phyloP scores from a whole-genome alignment of 2,113 vertebrate species.

The Cyphomyrus plagiostoma region DNA sequence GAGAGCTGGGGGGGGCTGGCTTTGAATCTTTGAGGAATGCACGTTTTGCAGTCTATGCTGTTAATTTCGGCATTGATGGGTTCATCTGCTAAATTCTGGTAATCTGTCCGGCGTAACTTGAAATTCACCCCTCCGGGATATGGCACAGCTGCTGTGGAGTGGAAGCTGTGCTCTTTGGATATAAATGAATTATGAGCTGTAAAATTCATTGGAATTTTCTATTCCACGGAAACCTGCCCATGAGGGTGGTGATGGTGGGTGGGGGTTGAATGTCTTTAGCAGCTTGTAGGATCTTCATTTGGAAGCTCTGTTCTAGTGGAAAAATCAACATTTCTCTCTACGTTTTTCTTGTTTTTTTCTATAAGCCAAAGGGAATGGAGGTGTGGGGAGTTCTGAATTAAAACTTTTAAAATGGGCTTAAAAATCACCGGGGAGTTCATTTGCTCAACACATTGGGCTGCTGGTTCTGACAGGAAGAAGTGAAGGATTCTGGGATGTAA shows the following conservation, averaged over 20 bases:
- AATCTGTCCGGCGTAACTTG: background rate
- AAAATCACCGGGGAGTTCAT: background rate
- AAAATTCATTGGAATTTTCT: slow-evolving; percentile 31
- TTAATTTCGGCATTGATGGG: slow-evolving; percentile 10
- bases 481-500: background rate
- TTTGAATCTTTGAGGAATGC: background rate
- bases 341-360: slow-evolving; percentile 8
- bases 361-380: background rate
- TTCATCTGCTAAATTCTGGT: slow-evolving; percentile 2
- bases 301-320: slow-evolving; percentile 34
- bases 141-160: slow-evolving; percentile 22
- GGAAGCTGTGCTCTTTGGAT: slow-evolving; percentile 17
- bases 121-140: slow-evolving; percentile 20
- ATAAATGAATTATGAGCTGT: slow-evolving; percentile 30
- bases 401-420: background rate
- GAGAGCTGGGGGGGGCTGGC: background rate
- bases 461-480: background rate
- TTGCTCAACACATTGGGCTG: background rate
- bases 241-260: background rate
- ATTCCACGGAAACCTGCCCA: background rate
- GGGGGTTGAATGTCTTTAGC: slow-evolving; percentile 28
- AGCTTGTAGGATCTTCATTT: slow-evolving; percentile 27
- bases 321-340: slow-evolving; percentile 25
- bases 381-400: background rate
- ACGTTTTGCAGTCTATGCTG: slow-evolving; percentile 5